These are phyloP conservation scores for Drosophila kanapiae DNA, from an alignment of 1,140 invertebrate species.

Conservation along the genomic window DNA sequence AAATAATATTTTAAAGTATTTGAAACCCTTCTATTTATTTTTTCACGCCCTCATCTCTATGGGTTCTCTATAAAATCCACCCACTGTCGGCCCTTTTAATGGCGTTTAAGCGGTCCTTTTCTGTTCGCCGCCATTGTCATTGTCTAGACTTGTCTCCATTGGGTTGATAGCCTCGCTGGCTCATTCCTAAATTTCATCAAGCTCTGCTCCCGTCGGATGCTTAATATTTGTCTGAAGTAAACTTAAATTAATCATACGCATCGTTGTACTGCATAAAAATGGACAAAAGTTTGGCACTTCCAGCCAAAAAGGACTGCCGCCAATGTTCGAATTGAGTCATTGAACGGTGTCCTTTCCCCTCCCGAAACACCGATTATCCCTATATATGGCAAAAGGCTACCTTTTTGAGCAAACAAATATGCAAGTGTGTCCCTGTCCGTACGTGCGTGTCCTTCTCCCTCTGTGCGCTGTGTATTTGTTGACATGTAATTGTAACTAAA, in stretches of 20 bases:
- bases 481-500: slow-evolving; percentile 84
- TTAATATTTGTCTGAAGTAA: slow-evolving; percentile 68
- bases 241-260: slow-evolving; percentile 80
- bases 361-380: background rate
- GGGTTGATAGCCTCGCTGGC: slow-evolving; percentile 39
- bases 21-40: background rate
- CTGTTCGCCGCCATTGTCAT: slow-evolving; percentile 64
- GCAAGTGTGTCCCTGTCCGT: slow-evolving; percentile 50
- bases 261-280: slow-evolving; percentile 62
- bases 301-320: slow-evolving; percentile 25
- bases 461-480: slow-evolving; percentile 62
- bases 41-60: slow-evolving; percentile 25
- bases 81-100: slow-evolving; percentile 12
- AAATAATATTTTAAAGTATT: background rate
- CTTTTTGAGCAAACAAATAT: slow-evolving; percentile 57
- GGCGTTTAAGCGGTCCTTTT: slow-evolving; percentile 58
- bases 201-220: slow-evolving; percentile 42
- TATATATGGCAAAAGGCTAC: slow-evolving; percentile 1
- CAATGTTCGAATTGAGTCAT: slow-evolving; percentile 39
- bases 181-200: background rate
- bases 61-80: slow-evolving; percentile 4
- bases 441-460: slow-evolving; percentile 30
- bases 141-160: slow-evolving; percentile 64
- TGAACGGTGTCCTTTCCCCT: background rate
- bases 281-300: slow-evolving; percentile 26